phyloP scores from a whole-genome alignment of 2,888 invertebrate genomes.

The Drosophila lacicola region DNA sequence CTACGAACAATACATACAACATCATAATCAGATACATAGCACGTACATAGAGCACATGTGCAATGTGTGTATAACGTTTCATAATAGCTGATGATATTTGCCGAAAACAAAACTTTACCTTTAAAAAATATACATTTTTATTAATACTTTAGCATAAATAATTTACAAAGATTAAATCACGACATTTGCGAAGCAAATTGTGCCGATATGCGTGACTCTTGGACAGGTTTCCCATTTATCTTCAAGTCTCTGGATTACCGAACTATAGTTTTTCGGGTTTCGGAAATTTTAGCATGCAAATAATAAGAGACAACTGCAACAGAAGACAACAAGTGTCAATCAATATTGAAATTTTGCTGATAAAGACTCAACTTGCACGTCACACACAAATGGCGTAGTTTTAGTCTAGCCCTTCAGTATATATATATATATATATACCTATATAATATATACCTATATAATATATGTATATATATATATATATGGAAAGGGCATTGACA shows the following conservation, averaged over 20 bases:
- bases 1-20: slow-evolving; percentile 9
- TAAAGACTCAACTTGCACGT: slow-evolving; percentile 16
- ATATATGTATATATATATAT: neutral
- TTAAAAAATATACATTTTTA: no score
- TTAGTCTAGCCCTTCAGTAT: slow-evolving; percentile 19
- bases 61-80: slow-evolving; percentile 2
- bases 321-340: slow-evolving; percentile 45
- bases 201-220: neutral
- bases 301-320: slow-evolving; percentile 35
- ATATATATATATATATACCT: neutral
- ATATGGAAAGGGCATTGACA: slow-evolving; percentile 44
- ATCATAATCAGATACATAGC: slow-evolving; percentile 12
- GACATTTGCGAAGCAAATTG: neutral
- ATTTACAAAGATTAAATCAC: no score
- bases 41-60: slow-evolving; percentile 8
- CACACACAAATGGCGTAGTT: slow-evolving; percentile 46
- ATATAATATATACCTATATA: neutral
- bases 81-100: neutral
- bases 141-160: no score
- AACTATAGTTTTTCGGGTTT: slow-evolving; percentile 16
- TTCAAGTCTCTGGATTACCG: neutral
- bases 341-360: slow-evolving; percentile 52
- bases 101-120: no score
- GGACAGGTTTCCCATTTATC: slow-evolving; percentile 1
- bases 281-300: slow-evolving; percentile 35